phyloP scores from a whole-genome alignment of 2,113 vertebrate species.

The Circaetus cinerascens region DNA sequence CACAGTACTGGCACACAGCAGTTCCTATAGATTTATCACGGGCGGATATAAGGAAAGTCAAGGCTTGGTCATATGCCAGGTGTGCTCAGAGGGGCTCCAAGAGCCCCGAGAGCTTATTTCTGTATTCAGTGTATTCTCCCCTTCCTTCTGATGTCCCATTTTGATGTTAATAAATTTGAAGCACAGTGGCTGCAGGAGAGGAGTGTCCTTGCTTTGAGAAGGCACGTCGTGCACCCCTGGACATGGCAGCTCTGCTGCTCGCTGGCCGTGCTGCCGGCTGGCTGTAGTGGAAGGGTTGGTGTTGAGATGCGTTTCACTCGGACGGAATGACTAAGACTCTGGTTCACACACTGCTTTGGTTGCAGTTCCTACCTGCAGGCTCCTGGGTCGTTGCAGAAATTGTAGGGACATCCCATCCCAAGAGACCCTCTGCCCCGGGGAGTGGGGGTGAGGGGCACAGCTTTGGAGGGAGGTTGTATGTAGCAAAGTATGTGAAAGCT shows the following conservation, averaged over 20 bases:
- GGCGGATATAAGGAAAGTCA: accelerated
- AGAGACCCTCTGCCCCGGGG: neutral
- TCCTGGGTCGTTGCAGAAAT: neutral
- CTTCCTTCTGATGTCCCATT: neutral
- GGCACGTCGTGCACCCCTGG: accelerated
- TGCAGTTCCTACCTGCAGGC: neutral
- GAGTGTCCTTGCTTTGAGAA: neutral
- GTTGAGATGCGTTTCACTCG: accelerated
- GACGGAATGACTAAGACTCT: too few species aligned
- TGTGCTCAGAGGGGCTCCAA: neutral
- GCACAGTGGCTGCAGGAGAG: neutral
- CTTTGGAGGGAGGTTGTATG: neutral
- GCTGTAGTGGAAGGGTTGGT: too few species aligned
- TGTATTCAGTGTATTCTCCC: neutral
- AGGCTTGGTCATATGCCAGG: accelerated
- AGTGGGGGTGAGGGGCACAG: neutral
- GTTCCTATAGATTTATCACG: accelerated
- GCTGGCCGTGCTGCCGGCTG: accelerated
- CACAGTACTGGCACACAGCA: accelerated
- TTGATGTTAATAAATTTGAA: neutral
- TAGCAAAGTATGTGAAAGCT: neutral
- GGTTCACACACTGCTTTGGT: accelerated
- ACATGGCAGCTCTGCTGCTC: neutral
- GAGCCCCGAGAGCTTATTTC: neutral
- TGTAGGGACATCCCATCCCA: neutral